Base-by-base conservation (phyloP, 2,888 invertebrate species). In the Gastrophysa polygoni region DNA sequence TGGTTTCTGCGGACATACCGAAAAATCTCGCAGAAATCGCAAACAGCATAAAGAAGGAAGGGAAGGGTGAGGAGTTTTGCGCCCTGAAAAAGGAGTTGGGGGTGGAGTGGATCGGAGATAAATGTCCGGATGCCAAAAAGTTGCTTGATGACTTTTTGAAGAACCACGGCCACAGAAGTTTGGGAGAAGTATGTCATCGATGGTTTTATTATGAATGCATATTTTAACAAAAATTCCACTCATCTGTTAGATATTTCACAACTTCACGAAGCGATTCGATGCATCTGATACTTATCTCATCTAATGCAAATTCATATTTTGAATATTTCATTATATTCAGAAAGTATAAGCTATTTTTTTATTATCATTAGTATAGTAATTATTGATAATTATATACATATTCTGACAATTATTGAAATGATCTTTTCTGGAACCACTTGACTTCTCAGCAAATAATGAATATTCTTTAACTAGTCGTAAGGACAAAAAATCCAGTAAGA, bases 1-100 rank as follows among this genome's bases (percentile, higher is more conserved):
- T 91, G 0, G 83, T 91, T 54, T 92, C 93, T 16, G 92, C 90
- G 0, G 91, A 92, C 75, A 88, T 94, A 70, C 88, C 76, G 54
- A 71, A 72, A 18, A 69, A 70, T 54, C 65, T 81, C 16, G 75
- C 80, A 68, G 63, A 71, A 51, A 78, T 81, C 10, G 74, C 78
- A 0, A 63, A 58, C 20, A 66, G 67, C 2, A 74, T 81, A 29
- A 68, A 70, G 16, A 68, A 73, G 7, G 63, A 68, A 21, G 83
- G 82, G 17, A 59, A 57, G 14, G 54, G 17, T 0, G 82, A 83
- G 11, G 83, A 85, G 63, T 89, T 88, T 76, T 75, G 80, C 14
- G 75, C 77, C 57, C 73, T 85, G 21, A 71, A 84, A 0, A 81
- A 87, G 0, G 79, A 83, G 46, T 75, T 83, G 0, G 88, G 85